A percentile compares a stretch with the other conserved stretches of the same genome.
Conservation (phyloP, 2,113 vertebrate genomes). For the Diadophis punctatus region DNA sequence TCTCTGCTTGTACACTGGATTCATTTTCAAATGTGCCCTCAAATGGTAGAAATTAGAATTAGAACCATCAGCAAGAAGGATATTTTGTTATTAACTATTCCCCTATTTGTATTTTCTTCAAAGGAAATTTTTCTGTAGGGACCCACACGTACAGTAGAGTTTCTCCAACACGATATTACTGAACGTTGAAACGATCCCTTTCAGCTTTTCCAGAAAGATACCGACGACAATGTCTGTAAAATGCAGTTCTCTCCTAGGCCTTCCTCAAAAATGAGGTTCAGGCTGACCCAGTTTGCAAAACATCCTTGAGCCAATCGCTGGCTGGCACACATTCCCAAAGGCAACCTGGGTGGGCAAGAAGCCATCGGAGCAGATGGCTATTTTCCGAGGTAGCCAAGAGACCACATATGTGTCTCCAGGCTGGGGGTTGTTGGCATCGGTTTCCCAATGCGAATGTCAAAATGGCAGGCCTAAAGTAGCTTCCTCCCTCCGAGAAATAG, state of each 20-base stretch:
- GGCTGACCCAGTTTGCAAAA: conserved; percentile 67
- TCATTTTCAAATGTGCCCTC: background rate
- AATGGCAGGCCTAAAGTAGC: conserved; percentile 58
- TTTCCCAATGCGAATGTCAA: conserved; percentile 68
- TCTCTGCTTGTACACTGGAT: background rate
- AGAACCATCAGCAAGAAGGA: background rate
- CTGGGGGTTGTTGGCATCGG: conserved; percentile 73
- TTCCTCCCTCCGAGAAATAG: conserved; percentile 44
- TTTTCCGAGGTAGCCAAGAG: conserved; percentile 74
- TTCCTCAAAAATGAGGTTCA: conserved; percentile 67
- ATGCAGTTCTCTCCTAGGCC: conserved; percentile 68
- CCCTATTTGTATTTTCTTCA: conserved; percentile 23
- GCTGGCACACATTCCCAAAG: conserved; percentile 68
- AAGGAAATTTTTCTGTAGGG: conserved; percentile 38
- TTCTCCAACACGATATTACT: conserved; percentile 45
- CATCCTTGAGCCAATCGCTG: conserved; percentile 68
- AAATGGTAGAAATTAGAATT: background rate
- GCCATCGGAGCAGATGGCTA: conserved; percentile 76
- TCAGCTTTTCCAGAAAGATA: background rate
- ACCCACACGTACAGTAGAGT: conserved; percentile 22
- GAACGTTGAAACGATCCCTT: conserved; percentile 68
- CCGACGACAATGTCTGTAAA: conserved; percentile 43
- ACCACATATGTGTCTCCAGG: conserved; percentile 70
- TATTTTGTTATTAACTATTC: conserved; percentile 35
- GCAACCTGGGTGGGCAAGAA: conserved; percentile 65